Base-by-base conservation (phyloP, 30 jellyfish, hydroid and myxozoan species). In the Mastigias papua region DNA sequence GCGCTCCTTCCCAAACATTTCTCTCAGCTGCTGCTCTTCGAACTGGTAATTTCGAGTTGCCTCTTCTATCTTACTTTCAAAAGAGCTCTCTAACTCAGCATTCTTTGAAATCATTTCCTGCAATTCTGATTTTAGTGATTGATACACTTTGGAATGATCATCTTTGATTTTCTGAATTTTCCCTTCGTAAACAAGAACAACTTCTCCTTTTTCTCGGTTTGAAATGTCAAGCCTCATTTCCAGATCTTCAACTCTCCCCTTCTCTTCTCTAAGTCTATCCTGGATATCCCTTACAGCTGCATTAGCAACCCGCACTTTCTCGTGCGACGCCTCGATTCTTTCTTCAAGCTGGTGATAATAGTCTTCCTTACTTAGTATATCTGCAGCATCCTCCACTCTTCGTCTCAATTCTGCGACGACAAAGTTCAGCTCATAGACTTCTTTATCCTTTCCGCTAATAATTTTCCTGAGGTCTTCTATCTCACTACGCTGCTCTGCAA, bases 341-440 rank as follows among this genome's bases (percentile, higher is more conserved):
- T 79, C 78, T 74, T 94, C 99, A 3, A 94, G 81, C 25, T 84
- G 89, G 23, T 81, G 79, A 70, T 89, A 94, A 78, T 89, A 90
- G 23, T 80, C 69, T 75, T 94, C 92, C 62, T 86, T 89, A 34
- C 98, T 75, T 69, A 90, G 48, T 16, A 94, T 76, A 58, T 85
- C 95, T n/a, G 97, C 92, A 1, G 97, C 98, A 58, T 19, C 42
- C 63, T 94, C 99, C 11, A 94, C 89, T 3, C 97, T 92, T 3
- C 32, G 46, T 65, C 89, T 92, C 46, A 94, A 60, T 27, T 89
- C 98, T 7, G 48, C 23, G 20, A 89, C 90, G 17, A 94, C 95
- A 1, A 60, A 17, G 25, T 90, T 80, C 62, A 81, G 48, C 60
- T 94, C 98, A 48, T 33, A 11, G 17, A 90, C n/a, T 51, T 37